Conservation (phyloP, 2,113 vertebrate species). For the Siniperca knerii region DNA sequence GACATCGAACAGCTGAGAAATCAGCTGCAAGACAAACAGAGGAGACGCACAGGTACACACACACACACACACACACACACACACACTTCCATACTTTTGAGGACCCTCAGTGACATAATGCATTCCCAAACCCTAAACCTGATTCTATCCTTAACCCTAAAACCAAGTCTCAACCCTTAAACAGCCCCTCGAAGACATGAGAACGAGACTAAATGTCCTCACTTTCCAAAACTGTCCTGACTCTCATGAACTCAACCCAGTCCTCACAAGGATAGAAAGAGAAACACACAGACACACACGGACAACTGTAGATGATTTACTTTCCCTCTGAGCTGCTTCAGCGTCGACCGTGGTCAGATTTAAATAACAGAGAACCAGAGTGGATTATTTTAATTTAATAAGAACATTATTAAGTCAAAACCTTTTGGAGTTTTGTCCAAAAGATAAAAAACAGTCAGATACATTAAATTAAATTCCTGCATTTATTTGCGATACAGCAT, state of each 20-base stretch:
- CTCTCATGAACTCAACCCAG: background rate
- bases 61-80: background rate
- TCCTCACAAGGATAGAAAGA: background rate
- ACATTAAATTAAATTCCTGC: background rate
- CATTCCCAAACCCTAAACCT: too few relatives aligned
- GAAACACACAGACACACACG: background rate
- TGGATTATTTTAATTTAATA: slow-evolving; percentile 4
- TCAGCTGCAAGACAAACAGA: slow-evolving; percentile 91
- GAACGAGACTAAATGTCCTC: background rate
- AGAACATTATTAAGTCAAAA: slow-evolving; percentile 3
- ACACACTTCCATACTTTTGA: background rate
- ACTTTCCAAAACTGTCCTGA: background rate
- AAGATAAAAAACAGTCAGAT: background rate
- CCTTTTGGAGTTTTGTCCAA: background rate
- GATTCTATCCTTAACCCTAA: too few relatives aligned
- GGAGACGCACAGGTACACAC: slow-evolving; percentile 78
- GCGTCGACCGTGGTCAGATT: slow-evolving; percentile 5
- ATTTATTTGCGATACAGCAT: background rate
- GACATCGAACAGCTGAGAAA: slow-evolving; percentile 92
- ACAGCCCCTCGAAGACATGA: too few relatives aligned
- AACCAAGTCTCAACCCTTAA: too few relatives aligned
- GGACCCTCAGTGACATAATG: too few relatives aligned
- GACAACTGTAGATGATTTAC: background rate
- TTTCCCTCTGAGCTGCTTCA: slow-evolving; percentile 7
- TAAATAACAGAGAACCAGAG: background rate